phyloP scores from a whole-genome alignment of 1,140 invertebrate species.

The Drosophila nigrodunni region DNA sequence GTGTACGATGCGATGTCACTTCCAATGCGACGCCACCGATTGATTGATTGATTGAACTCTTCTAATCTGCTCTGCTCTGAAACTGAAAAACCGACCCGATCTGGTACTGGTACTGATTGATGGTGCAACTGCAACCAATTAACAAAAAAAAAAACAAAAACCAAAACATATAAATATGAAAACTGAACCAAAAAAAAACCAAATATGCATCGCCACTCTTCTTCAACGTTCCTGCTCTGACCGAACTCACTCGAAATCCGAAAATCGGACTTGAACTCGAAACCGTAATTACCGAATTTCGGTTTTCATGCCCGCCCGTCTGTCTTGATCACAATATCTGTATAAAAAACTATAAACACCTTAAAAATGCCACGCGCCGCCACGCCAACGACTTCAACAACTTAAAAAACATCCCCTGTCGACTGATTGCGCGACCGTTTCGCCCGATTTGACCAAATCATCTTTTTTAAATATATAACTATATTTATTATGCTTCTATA shows the following conservation, averaged over 20 bases:
- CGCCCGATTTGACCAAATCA: conserved; percentile 66
- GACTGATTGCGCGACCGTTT: conserved; percentile 73
- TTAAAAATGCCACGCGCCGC: conserved; percentile 58
- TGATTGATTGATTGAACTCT: conserved; percentile 71
- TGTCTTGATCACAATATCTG: conserved; percentile 36
- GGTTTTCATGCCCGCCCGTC: conserved; percentile 58
- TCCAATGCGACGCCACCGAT: conserved; percentile 73
- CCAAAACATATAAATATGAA: conserved; percentile 12
- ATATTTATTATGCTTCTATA: conserved; percentile 15
- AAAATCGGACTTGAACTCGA: conserved; percentile 19
- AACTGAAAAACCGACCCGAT: conserved; percentile 78
- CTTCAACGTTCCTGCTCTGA: conserved; percentile 80
- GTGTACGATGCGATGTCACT: conserved; percentile 63
- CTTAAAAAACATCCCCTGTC: conserved; percentile 67
- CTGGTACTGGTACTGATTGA: conserved; percentile 80
- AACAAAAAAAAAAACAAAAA: conserved; percentile 25
- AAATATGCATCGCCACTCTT: conserved; percentile 67
- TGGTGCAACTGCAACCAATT: conserved; percentile 67
- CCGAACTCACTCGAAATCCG: conserved; percentile 32
- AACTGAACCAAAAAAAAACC: conserved; percentile 24
- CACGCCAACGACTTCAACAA: conserved; percentile 69
- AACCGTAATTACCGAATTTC: conserved; percentile 42
- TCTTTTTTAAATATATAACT: conserved; percentile 19
- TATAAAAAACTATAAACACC: conserved; percentile 1
- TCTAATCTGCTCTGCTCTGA: conserved; percentile 82